A percentile compares a stretch with the other conserved stretches of the same genome.
phyloP scores from a whole-genome alignment of 2,888 invertebrate genomes.

The Volucella bombylans region DNA sequence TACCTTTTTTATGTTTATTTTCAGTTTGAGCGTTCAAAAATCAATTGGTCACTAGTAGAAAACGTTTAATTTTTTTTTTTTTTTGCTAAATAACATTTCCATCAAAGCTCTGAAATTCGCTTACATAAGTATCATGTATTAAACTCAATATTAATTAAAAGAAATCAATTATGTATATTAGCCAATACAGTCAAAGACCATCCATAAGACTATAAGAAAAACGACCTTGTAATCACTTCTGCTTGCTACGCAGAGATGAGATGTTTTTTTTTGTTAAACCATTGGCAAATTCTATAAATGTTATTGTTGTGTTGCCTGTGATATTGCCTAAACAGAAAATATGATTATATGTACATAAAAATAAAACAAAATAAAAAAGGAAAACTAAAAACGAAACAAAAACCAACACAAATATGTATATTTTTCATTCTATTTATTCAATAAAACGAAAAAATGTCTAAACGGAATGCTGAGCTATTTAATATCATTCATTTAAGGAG shows the following conservation, averaged over 20 bases:
- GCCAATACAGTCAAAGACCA: conserved; percentile 11
- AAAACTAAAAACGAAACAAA: conserved; percentile 8
- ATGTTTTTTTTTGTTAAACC: conserved; percentile 45
- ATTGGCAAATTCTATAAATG: conserved; percentile 31
- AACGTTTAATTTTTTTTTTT: conserved; percentile 2
- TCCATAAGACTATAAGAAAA: conserved; percentile 8
- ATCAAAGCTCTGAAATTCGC: conserved; percentile 5
- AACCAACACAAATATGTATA: conserved; percentile 32
- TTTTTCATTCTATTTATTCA: conserved; percentile 60
- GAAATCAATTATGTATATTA: background rate
- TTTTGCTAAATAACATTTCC: conserved; percentile 18
- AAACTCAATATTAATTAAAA: conserved; percentile 5
- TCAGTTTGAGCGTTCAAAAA: conserved; percentile 66
- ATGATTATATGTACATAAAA: background rate
- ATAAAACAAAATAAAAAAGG: conserved; percentile 26
- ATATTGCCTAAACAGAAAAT: conserved; percentile 60
- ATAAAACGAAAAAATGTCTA: conserved; percentile 29
- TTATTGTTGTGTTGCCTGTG: conserved; percentile 63
- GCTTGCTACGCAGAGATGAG: background rate
- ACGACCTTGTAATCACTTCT: background rate
- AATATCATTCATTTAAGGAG: background rate
- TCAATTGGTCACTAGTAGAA: conserved; percentile 59
- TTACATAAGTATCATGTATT: conserved; percentile 22
- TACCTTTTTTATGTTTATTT: conserved; percentile 51
- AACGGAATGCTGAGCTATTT: background rate